Base-by-base conservation (phyloP, 1,140 invertebrate genomes). In the Trachelipus rathkii region DNA sequence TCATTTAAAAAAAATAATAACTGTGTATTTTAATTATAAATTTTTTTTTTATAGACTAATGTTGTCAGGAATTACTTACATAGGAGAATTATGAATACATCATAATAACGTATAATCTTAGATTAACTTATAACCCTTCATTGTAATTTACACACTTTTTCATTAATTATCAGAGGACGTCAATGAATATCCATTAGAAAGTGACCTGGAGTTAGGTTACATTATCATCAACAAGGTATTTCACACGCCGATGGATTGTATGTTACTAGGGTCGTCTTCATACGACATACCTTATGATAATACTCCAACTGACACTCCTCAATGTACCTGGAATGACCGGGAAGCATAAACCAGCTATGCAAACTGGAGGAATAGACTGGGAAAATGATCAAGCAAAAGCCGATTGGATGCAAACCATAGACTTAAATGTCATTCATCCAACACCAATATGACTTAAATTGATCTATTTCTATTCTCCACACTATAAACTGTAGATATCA, bases 391-490 rank as follows among this genome's bases (percentile, higher is more conserved):
- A 81, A 23, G 79, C 79, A 23, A 81, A 76, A 9, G 81, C 79
- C 1, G 78, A 79, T 45, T 80, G 81, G 78, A 60, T 79, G 43
- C 81, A 82, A 46, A 79, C 77, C 33, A 80, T 82, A 44, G 81
- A 82, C 68, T 80, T 82, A 53, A 82, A 82, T 72, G 81, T 82
- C 23, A 82, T 82, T 66, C 81, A 82, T 45, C 81, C 81, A 19
- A 82, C 81, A 13, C 81, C 81, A 15, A 82, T n/a, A n/a, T n/a
- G n/a, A n/a, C n/a, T n/a, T n/a, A n/a, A n/a, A n/a, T n/a, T n/a
- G n/a, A n/a, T n/a, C n/a, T n/a, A n/a, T n/a, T n/a, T n/a, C n/a
- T n/a, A n/a, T n/a, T n/a, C n/a, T n/a, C n/a, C n/a, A n/a, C n/a
- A n/a, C n/a, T n/a, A n/a, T n/a, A n/a, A n/a, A n/a, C n/a, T n/a